Evolutionary conservation across 2,113 vertebrate species (phyloP), one percentile per base, ranked within the genome.

Genomic region (Octodon degus): DNA sequence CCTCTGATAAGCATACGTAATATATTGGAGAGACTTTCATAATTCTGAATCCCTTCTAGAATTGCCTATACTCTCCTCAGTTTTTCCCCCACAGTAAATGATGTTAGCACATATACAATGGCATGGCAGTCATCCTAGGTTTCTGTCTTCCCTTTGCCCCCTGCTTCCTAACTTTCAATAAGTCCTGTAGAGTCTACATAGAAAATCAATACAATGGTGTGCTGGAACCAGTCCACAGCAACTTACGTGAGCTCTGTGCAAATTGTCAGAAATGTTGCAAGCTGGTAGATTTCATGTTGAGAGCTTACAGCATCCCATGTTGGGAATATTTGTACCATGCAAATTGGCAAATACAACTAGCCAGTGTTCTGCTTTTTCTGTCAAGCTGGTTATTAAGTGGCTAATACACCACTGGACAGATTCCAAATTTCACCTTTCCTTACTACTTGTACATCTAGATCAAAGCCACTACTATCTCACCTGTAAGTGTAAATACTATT

Each of bases 101-200:
- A 1, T 27, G 65, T 20, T 12, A 24, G 13, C 30, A 47, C 50
- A 4, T 19, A 34, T 7, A 27, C 0, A 0, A 16, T 4, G 43
- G 34, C 32, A 7, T 84, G 53, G 40, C 34, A 77, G 12, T 27
- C 76, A 58, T 79, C 81, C 80, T 79, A 25, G 9, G 3, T 60
- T 92, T 89, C 43, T 55, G 40, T 63, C 65, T 79, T 79, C 89
- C 67, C 12, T 5, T 87, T 27, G 14, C 37, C 47, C 22, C n/a
- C 37, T 12, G 24, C 19, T 25, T 81, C 2, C 27, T 88, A 84
- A 74, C 37, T 60, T 82, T 83, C 67, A 81, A 76, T 40, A 55
- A 7, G 7, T 85, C n/a, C 84, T 89, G 0, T 55, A 89, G 27
- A 11, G 3, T 62, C 13, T 55, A 0, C 47, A 80, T 74, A 40